Evolutionary conservation across 2,113 vertebrate species (phyloP).

Genomic region (Erinaceus europaeus): DNA sequence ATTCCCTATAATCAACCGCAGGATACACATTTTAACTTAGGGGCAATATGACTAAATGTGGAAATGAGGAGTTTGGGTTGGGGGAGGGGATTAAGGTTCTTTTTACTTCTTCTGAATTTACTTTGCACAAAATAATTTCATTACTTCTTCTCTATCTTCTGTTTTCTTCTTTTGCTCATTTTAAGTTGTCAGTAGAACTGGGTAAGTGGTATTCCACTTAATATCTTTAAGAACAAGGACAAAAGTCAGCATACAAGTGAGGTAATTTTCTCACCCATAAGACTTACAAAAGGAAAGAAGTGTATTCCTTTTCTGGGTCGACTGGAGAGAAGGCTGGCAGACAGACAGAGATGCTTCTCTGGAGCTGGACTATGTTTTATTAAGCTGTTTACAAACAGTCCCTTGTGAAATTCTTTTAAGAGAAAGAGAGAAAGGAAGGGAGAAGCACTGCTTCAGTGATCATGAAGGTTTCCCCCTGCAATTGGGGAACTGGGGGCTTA

Average conservation of each 20-base stretch:
- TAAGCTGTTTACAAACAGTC: background rate
- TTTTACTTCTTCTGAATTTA: background rate
- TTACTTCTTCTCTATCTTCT: background rate
- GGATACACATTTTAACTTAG: background rate
- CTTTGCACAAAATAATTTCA: background rate
- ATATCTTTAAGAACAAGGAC: background rate
- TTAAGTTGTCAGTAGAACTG: background rate
- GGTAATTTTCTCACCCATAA: background rate
- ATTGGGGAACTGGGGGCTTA: no score
- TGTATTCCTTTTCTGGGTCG: background rate
- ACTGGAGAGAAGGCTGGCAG: background rate
- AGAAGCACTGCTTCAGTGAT: no score
- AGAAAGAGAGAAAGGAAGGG: no score
- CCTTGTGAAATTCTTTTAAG: background rate
- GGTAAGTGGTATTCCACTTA: background rate
- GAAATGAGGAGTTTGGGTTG: background rate
- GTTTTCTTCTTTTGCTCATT: constrained; percentile 11
- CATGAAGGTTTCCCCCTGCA: no score
- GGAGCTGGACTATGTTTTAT: background rate
- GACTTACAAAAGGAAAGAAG: background rate
- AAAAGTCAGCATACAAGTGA: background rate
- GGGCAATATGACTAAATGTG: background rate
- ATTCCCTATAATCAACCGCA: background rate
- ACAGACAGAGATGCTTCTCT: background rate
- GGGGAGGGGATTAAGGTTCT: background rate